Base-by-base conservation (phyloP, 2,797 vertebrate genomes). In the Danionella dracula region DNA sequence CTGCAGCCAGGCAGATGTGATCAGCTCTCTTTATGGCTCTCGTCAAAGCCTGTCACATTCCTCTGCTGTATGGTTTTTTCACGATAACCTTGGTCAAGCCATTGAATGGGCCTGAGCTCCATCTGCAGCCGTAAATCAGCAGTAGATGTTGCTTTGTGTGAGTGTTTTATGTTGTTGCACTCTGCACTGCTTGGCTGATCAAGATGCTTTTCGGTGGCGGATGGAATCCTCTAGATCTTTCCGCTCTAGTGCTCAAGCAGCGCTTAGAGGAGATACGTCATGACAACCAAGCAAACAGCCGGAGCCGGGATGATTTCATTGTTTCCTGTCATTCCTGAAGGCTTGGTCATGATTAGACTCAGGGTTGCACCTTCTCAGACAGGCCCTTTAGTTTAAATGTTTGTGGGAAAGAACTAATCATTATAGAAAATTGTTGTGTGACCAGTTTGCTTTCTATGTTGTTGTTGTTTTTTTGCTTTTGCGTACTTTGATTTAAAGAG, bases 231-330 rank as follows among this genome's bases (percentile, higher is more conserved):
- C 64, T 12, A 12, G 44, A 49, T 42, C 34, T 55, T 75, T 79
- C 69, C 8, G 53, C 32, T 65, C 61, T 58, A 58, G 72, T 16
- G 62, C 34, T 44, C 38, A 70, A 71, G 74, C 74, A 70, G 60
- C 61, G 51, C 62, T 73, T 69, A 75, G 59, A 20, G 17, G 46
- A 75, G 74, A 75, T 65, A 72, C 79, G 62, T 82, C 86, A 80
- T 83, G 68, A 84, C 84, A 88, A 89, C 87, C 76, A 81, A 87
- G 85, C 84, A 89, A 89, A 86, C 75, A 83, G 61, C 77, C 16
- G 16, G 71, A 71, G 57, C 53, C 42, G 62, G 67, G 34, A 21
- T 83, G 83, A 83, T 79, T 81, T 87, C 84, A 85, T 62, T 51
- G 68, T 78, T 87, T 82, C 82, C 72, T 79, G 76, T 81, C 85